Conservation (phyloP, 30 jellyfish, hydroid and myxozoan genomes). For the Cassiopea andromeda region DNA sequence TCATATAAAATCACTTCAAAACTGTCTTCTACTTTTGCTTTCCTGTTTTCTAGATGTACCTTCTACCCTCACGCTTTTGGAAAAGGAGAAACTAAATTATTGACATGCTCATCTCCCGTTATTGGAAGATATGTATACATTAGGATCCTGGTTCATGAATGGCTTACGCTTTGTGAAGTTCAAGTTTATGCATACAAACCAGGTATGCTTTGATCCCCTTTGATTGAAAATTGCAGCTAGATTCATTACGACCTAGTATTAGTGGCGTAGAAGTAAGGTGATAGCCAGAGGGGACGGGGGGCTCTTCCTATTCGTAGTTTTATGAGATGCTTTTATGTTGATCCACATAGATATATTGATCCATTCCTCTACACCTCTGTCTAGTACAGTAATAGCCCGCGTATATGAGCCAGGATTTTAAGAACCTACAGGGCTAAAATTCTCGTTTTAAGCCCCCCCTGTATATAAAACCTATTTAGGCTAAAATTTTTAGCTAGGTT, state of each 20-base stretch:
- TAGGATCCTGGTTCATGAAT: conserved; percentile 3
- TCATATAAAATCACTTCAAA: too few relatives aligned
- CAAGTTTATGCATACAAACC: conserved; percentile 22
- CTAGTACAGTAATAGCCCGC: too few relatives aligned
- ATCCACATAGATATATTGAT: background rate
- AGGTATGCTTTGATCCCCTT: background rate
- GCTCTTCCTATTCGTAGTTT: background rate
- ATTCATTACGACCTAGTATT: background rate
- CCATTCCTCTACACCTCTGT: too few relatives aligned
- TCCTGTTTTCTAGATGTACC: conserved; percentile 1
- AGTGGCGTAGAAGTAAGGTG: background rate
- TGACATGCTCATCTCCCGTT: conserved; percentile 15
- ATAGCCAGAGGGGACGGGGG: background rate
- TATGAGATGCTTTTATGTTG: background rate
- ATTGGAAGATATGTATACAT: conserved; percentile 42
- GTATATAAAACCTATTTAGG: too few relatives aligned
- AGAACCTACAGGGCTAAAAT: too few relatives aligned
- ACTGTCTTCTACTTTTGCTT: background rate
- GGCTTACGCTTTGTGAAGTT: conserved; percentile 25
- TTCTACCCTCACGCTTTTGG: conserved; percentile 36
- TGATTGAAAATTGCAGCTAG: background rate
- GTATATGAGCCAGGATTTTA: too few relatives aligned
- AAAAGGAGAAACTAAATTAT: conserved; percentile 32
- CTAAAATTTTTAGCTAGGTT: too few relatives aligned
- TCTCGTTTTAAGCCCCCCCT: too few relatives aligned